These are phyloP conservation scores for Lycophotia porphyrea DNA, from an alignment of 2,888 invertebrate species.

Conservation along the genomic window DNA sequence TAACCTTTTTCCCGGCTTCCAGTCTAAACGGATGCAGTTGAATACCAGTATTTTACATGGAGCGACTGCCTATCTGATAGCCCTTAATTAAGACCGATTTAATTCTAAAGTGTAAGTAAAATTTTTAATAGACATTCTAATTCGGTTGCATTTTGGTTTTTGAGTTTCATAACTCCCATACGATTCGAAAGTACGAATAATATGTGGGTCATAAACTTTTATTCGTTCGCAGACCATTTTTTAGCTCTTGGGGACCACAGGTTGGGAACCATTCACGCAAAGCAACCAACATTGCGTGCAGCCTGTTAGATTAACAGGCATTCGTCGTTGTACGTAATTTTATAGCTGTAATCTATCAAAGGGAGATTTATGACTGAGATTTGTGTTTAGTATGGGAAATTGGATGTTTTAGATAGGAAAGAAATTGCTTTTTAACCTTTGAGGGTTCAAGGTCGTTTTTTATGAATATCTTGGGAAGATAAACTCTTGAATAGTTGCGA, in stretches of 20 bases:
- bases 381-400: slow-evolving; percentile 45
- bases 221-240: background rate
- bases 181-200: background rate
- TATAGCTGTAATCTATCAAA: slow-evolving; percentile 62
- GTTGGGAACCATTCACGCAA: slow-evolving; percentile 27
- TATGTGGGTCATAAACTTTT: background rate
- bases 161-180: background rate
- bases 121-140: background rate
- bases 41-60: no score
- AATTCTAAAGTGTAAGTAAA: background rate
- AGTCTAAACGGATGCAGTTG: no score
- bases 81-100: background rate
- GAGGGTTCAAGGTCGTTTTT: background rate
- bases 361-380: slow-evolving; percentile 55
- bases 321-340: slow-evolving; percentile 55
- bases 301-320: slow-evolving; percentile 52
- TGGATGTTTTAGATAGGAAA: slow-evolving; percentile 29
- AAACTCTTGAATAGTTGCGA: background rate
- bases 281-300: slow-evolving; percentile 53
- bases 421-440: slow-evolving; percentile 28
- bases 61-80: background rate
- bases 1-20: background rate
- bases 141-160: background rate
- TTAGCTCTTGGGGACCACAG: background rate
- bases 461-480: background rate